Conservation (phyloP, 2,797 vertebrate species). For the Bradypodion ventrale region DNA sequence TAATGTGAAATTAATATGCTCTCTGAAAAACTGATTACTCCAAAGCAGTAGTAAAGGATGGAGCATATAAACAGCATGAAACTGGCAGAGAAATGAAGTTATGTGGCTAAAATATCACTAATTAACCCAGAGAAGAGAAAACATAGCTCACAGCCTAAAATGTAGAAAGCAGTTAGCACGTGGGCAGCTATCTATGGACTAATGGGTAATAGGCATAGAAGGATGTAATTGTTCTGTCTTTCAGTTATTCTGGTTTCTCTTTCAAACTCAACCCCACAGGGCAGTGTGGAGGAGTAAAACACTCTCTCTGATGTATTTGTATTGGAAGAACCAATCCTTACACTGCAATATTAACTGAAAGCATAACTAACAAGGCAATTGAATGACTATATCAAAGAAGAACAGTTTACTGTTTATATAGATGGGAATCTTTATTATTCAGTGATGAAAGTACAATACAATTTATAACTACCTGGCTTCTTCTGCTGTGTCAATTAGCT, state of each 20-base stretch:
- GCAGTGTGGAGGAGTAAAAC: no score
- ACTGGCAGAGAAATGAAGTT: constrained; percentile 23
- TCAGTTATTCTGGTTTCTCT: neutral
- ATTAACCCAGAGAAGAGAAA: constrained; percentile 27
- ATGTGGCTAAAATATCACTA: constrained; percentile 29
- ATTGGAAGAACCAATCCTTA: neutral
- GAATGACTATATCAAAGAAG: constrained; percentile 1
- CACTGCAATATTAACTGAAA: neutral
- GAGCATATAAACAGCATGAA: constrained; percentile 14
- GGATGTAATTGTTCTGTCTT: neutral
- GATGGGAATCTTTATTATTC: no score
- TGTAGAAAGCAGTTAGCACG: neutral
- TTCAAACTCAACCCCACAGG: neutral
- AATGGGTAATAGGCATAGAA: constrained; percentile 10
- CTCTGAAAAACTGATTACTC: constrained; percentile 25
- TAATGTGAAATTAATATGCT: constrained; percentile 37
- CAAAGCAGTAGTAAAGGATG: constrained; percentile 14
- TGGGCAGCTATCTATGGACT: neutral
- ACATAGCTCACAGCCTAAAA: constrained; percentile 22
- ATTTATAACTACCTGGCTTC: no score
- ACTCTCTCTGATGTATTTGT: neutral
- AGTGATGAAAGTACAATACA: neutral
- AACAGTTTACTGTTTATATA: neutral
- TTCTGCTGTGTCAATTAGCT: neutral
- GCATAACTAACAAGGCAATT: neutral